Evolutionary conservation across 2,113 vertebrate genomes (phyloP).

Genomic region (Malurus alboscapulatus): DNA sequence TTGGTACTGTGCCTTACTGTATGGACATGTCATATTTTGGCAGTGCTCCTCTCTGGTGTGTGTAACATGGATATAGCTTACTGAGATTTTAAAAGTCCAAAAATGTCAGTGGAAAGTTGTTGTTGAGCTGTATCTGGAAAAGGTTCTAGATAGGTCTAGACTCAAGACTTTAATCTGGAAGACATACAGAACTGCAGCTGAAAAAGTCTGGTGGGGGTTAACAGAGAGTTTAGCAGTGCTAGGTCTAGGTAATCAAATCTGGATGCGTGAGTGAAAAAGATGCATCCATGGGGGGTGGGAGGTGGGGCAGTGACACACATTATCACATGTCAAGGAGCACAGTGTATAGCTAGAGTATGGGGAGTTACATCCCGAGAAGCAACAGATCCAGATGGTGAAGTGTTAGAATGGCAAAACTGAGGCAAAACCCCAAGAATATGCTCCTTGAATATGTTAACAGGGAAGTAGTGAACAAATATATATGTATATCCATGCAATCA

Average conservation of each 20-base stretch:
- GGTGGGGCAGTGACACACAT: background rate
- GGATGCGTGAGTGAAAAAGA: background rate
- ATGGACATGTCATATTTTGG: background rate
- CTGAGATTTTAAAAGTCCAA: background rate
- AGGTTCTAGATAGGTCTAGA: background rate
- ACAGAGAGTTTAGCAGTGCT: background rate
- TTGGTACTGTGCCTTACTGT: background rate
- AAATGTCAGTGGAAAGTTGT: fast-evolving
- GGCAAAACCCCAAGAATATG: background rate
- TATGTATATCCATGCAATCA: background rate
- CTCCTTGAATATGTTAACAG: background rate
- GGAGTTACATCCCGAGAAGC: background rate
- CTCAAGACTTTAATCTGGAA: background rate
- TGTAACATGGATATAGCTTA: background rate
- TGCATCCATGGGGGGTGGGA: fast-evolving
- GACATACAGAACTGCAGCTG: background rate
- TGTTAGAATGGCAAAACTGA: background rate
- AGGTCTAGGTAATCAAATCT: background rate
- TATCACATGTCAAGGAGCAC: background rate
- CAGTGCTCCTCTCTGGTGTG: background rate
- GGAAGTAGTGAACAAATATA: background rate
- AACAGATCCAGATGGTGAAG: background rate
- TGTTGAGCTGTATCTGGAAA: background rate
- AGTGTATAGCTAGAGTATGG: background rate
- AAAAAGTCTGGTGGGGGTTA: background rate